A percentile compares a stretch with the other conserved stretches of the same genome.
Conservation (phyloP, 1,140 invertebrate genomes). For the Harlomillsia oculata region DNA sequence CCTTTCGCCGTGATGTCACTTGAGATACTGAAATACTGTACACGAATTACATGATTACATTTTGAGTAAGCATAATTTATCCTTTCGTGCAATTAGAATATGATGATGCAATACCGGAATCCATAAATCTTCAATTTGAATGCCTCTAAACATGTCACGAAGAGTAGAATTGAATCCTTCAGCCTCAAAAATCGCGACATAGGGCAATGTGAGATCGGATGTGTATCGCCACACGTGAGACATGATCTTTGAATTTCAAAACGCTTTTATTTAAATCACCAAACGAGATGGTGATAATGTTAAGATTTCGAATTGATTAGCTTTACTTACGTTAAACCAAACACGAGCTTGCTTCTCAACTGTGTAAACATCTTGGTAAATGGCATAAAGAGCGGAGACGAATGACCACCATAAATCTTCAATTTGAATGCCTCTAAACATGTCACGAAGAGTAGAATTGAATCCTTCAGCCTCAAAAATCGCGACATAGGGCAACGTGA, state of each 20-base stretch:
- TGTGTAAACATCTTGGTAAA: not conserved
- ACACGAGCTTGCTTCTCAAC: not conserved
- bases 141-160: conserved; percentile 3
- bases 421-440: conserved; percentile 21
- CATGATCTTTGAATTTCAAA: not conserved
- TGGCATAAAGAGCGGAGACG: conserved; percentile 13
- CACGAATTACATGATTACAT: not conserved
- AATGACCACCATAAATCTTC: conserved; percentile 27
- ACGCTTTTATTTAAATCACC: not conserved
- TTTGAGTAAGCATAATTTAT: not conserved
- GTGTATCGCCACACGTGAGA: not conserved
- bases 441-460: conserved; percentile 1
- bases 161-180: conserved; percentile 11
- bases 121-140: conserved; percentile 30
- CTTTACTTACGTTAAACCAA: not conserved
- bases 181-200: conserved; percentile 5
- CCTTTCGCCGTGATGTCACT: conserved; percentile 17
- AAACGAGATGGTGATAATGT: too few species aligned
- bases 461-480: conserved; percentile 11
- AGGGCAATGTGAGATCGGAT: not conserved
- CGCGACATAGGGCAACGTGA: not conserved
- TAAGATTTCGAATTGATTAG: not conserved
- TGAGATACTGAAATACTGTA: conserved; percentile 11
- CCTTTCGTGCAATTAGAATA: not conserved
- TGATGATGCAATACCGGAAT: too few species aligned